A percentile compares a stretch with the other conserved stretches of the same genome.
These are phyloP conservation scores for Agrypnus murinus DNA, from an alignment of 2,888 invertebrate genomes.

Conservation along the genomic window DNA sequence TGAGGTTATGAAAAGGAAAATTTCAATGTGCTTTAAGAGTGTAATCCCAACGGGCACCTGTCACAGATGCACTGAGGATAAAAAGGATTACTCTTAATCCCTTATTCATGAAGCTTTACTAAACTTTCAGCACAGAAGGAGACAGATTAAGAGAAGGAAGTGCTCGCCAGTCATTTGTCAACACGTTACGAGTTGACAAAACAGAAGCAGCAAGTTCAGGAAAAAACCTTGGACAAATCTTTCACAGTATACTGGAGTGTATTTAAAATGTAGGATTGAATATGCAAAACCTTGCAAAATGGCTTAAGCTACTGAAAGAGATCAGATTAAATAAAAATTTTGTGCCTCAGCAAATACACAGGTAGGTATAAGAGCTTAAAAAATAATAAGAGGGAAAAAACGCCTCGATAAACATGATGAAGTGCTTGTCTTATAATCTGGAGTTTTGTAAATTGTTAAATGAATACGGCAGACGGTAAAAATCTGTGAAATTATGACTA, in stretches of 20 bases:
- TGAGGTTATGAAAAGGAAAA: conserved; percentile 41
- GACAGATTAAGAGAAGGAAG: conserved; percentile 47
- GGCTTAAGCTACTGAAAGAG: conserved; percentile 18
- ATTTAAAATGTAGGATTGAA: conserved; percentile 25
- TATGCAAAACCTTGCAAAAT: conserved; percentile 16
- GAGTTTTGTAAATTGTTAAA: conserved; percentile 35
- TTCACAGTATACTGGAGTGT: not conserved
- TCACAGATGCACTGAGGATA: conserved; percentile 46
- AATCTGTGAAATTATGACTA: conserved; percentile 54
- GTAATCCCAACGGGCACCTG: conserved; percentile 46
- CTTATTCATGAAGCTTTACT: conserved; percentile 49
- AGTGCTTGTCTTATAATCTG: conserved; percentile 41
- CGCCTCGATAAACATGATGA: conserved; percentile 39
- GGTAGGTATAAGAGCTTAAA: not conserved
- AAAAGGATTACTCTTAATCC: conserved; percentile 50
- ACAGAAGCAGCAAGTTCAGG: conserved; percentile 10
- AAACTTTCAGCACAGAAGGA: conserved; percentile 48
- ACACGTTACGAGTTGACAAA: conserved; percentile 41
- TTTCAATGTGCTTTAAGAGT: conserved; percentile 33
- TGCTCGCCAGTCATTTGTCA: conserved; percentile 47
- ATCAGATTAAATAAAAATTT: conserved; percentile 36
- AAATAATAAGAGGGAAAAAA: conserved; percentile 11
- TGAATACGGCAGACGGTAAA: conserved; percentile 42
- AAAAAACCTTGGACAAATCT: conserved; percentile 31
- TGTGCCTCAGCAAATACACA: conserved; percentile 18